Percentiles rank a stretch among this genome's conserved stretches.
Conservation (phyloP, 1,140 invertebrate species). For the Pinna nobilis region DNA sequence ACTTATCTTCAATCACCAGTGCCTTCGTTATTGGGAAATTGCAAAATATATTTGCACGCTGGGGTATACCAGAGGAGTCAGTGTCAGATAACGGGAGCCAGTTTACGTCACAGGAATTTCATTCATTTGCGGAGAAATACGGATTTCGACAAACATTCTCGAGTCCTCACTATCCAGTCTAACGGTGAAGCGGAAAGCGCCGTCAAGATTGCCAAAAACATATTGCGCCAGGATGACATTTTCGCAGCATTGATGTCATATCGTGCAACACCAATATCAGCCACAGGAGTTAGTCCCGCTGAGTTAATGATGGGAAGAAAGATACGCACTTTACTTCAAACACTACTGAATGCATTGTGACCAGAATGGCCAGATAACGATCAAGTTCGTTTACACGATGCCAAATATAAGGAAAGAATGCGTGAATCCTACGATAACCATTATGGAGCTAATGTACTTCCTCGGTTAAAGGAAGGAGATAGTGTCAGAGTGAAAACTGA, state of each 20-base stretch:
- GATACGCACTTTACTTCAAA: conserved; percentile 4
- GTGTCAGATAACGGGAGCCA: conserved; percentile 30
- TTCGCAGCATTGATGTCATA: conserved; percentile 14
- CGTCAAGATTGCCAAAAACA: conserved; percentile 32
- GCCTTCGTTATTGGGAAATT: conserved; percentile 22
- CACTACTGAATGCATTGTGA: background rate
- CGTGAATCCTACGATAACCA: background rate
- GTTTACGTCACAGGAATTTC: background rate
- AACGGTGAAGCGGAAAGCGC: conserved; percentile 27
- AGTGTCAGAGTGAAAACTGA: conserved; percentile 5
- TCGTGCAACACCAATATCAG: conserved; percentile 7
- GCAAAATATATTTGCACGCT: conserved; percentile 34
- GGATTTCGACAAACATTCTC: conserved; percentile 60
- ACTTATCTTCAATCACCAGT: conserved; percentile 7
- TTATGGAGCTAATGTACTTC: background rate
- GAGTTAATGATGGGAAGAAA: conserved; percentile 14
- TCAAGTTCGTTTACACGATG: background rate
- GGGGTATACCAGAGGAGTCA: conserved; percentile 32
- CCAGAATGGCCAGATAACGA: conserved; percentile 14
- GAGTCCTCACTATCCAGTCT: conserved; percentile 55
- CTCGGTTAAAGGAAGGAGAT: conserved; percentile 14
- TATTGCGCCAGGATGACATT: conserved; percentile 15
- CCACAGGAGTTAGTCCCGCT: conserved; percentile 7
- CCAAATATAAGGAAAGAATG: background rate
- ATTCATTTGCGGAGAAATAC: conserved; percentile 29